These are phyloP conservation scores for Chrysaora quinquecirrha DNA, from an alignment of 30 jellyfish, hydroid and myxozoan species.

Conservation along the genomic window DNA sequence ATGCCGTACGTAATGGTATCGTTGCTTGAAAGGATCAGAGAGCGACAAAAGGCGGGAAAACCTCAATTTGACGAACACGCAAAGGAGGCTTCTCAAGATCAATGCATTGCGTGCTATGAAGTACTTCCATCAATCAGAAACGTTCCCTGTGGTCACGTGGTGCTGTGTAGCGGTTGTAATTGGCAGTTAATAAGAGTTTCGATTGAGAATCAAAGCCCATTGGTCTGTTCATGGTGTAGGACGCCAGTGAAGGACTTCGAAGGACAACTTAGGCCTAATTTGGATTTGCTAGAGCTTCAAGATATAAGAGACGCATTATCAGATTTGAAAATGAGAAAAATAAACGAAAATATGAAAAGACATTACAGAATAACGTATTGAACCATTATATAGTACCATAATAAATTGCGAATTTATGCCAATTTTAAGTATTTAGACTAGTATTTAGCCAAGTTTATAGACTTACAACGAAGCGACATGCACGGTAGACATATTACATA, in stretches of 20 bases:
- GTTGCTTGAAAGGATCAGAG: constrained; percentile 28
- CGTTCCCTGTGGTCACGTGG: constrained; percentile 64
- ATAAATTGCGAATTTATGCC: too few species aligned
- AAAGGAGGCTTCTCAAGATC: not conserved
- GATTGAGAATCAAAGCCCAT: constrained; percentile 42
- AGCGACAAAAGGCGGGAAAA: constrained; percentile 3
- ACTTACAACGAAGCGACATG: too few species aligned
- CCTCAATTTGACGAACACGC: not conserved
- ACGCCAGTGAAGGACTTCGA: constrained; percentile 43
- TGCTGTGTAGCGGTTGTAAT: constrained; percentile 58
- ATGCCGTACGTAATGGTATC: constrained; percentile 58
- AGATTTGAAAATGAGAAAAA: constrained; percentile 4
- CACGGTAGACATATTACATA: too few species aligned
- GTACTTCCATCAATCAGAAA: constrained; percentile 41
- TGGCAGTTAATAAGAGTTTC: constrained; percentile 58
- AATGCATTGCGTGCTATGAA: constrained; percentile 69
- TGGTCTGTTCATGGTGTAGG: constrained; percentile 69
- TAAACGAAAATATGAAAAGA: not conserved
- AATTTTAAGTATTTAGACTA: too few species aligned
- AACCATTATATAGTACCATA: too few species aligned
- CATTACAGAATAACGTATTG: not conserved
- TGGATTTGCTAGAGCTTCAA: constrained; percentile 26
- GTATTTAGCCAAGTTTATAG: too few species aligned
- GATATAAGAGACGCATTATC: constrained; percentile 38
- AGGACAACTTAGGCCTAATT: constrained; percentile 59